phyloP scores from a whole-genome alignment of 2,797 vertebrate genomes.

The Neosilurus mollespiculum region DNA sequence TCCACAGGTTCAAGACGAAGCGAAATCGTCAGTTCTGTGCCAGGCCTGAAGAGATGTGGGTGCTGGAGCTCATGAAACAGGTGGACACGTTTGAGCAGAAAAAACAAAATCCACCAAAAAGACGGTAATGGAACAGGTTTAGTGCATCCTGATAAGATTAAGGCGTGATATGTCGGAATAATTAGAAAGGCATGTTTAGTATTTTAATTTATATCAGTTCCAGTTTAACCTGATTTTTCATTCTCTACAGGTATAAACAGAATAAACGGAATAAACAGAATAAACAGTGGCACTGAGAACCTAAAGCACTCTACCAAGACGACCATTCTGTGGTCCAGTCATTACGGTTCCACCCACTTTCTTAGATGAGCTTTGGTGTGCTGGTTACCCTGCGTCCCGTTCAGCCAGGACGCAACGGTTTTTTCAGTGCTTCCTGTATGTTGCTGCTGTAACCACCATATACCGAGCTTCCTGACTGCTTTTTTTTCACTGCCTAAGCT shows the following conservation, averaged over 20 bases:
- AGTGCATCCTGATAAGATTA: neutral
- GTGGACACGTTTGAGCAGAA: conserved; percentile 35
- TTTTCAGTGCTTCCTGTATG: conserved; percentile 27
- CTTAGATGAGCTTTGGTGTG: conserved; percentile 16
- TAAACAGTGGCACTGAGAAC: conserved; percentile 14
- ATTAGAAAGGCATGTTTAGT: neutral
- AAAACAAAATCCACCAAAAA: neutral
- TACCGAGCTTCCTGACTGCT: neutral
- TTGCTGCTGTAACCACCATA: conserved; percentile 20
- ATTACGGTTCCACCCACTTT: neutral
- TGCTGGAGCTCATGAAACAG: conserved; percentile 12
- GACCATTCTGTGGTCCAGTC: conserved; percentile 4
- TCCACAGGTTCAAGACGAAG: conserved; percentile 66
- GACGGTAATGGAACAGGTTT: neutral
- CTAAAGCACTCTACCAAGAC: neutral
- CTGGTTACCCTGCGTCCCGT: conserved; percentile 15
- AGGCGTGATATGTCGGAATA: neutral
- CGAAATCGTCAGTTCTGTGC: conserved; percentile 59
- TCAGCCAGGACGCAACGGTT: neutral
- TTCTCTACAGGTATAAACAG: conserved; percentile 25
- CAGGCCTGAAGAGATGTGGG: conserved; percentile 66
- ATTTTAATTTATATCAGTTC: neutral
- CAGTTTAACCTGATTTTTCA: neutral
- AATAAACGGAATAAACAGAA: neutral
- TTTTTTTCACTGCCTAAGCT: conserved; percentile 11